Percentiles rank a stretch among this genome's conserved stretches.
phyloP scores from a whole-genome alignment of 2,113 vertebrate species.

The zebrafish (Danio rerio) region DNA sequence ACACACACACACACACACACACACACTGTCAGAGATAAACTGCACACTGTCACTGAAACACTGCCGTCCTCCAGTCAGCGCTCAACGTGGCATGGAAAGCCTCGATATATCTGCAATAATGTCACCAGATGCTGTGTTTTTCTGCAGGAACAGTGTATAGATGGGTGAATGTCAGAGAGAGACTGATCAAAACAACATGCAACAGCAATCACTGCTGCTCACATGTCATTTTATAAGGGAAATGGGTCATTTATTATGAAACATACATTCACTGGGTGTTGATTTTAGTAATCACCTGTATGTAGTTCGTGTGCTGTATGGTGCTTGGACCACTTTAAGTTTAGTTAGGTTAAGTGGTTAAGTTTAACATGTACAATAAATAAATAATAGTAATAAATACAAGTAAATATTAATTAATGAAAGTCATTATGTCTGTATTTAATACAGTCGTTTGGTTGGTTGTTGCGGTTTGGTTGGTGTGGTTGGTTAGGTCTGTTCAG shows the following conservation, averaged over 20 bases:
- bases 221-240: background rate
- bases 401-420: too few species aligned
- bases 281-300: background rate
- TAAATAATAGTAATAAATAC: too few species aligned
- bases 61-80: background rate
- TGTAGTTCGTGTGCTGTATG: too few species aligned
- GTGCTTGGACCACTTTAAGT: too few species aligned
- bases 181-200: conserved; percentile 4
- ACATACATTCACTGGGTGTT: background rate
- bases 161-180: background rate
- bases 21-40: conserved; percentile 9
- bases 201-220: background rate
- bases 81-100: background rate
- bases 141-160: background rate
- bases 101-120: conserved; percentile 12
- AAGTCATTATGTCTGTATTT: too few species aligned
- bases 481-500: too few species aligned
- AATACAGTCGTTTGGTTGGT: too few species aligned
- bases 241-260: background rate
- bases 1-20: conserved; percentile 7
- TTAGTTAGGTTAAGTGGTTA: too few species aligned
- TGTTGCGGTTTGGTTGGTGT: too few species aligned
- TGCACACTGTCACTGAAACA: conserved; percentile 14
- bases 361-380: too few species aligned
- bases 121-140: background rate